Percentiles rank a stretch among this genome's conserved stretches.
phyloP scores from a whole-genome alignment of 1,140 invertebrate species.

The Aethina tumida region DNA sequence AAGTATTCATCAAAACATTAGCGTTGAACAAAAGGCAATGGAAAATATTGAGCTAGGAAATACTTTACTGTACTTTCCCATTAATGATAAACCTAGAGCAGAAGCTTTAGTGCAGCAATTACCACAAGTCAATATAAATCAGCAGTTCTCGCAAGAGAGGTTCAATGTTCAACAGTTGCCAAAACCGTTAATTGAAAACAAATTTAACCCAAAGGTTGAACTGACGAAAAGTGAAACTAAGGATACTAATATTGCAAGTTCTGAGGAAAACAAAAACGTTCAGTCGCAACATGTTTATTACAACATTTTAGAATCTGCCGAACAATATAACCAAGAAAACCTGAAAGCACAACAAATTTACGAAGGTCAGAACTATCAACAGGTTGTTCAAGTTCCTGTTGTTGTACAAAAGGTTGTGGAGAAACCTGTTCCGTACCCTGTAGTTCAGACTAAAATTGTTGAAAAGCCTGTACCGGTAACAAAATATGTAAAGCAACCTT shows the following conservation, averaged over 20 bases:
- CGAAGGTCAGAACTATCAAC: too few species aligned
- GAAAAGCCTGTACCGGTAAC: conserved; percentile 37
- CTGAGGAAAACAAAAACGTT: too few species aligned
- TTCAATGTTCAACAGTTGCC: conserved; percentile 14
- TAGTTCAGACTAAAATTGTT: conserved; percentile 10
- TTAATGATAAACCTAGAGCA: conserved; percentile 4
- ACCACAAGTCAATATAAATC: background rate
- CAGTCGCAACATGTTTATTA: too few species aligned
- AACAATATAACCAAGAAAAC: too few species aligned
- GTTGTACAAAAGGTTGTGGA: conserved; percentile 41
- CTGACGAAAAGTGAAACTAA: too few species aligned
- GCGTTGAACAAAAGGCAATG: conserved; percentile 12
- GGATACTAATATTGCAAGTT: too few species aligned
- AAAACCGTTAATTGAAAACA: conserved; percentile 5
- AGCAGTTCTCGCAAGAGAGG: conserved; percentile 5
- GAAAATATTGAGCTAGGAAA: conserved; percentile 24
- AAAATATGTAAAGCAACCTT: conserved; percentile 44
- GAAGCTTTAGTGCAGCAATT: conserved; percentile 6
- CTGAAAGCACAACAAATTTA: conserved; percentile 14
- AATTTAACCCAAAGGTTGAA: conserved; percentile 12
- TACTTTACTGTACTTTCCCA: conserved; percentile 22
- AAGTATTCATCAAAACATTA: conserved; percentile 15
- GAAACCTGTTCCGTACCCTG: conserved; percentile 33
- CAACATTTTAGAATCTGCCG: too few species aligned
- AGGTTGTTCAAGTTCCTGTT: conserved; percentile 37